Evolutionary conservation across 2,888 invertebrate genomes (phyloP).

Genomic region (Aphodius sticticus): DNA sequence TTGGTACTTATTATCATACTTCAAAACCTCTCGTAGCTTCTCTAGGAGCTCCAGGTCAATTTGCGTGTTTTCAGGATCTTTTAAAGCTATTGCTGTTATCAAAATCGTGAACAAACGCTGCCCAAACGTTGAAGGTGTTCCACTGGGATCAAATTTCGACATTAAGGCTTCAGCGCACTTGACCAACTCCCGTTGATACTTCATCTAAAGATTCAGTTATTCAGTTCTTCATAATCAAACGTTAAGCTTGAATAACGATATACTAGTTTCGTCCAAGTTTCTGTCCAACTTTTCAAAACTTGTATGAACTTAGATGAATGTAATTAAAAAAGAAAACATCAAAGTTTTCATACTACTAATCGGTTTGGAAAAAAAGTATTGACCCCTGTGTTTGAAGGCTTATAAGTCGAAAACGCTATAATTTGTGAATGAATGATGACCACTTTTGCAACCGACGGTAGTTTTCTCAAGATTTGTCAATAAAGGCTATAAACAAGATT

Average conservation of each 20-base stretch:
- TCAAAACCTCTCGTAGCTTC: conserved; percentile 60
- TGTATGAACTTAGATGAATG: too few relatives aligned
- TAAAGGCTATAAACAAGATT: too few relatives aligned
- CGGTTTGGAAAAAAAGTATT: too few relatives aligned
- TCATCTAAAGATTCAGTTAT: conserved; percentile 56
- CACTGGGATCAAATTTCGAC: conserved; percentile 56
- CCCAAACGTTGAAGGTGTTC: conserved; percentile 41
- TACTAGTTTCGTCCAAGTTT: too few relatives aligned
- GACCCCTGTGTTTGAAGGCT: too few relatives aligned
- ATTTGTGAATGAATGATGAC: too few relatives aligned
- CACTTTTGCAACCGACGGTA: too few relatives aligned
- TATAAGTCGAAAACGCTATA: too few relatives aligned
- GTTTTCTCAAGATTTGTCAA: too few relatives aligned
- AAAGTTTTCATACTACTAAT: too few relatives aligned
- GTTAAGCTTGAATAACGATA: too few relatives aligned
- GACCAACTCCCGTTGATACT: conserved; percentile 68
- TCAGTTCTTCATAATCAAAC: not conserved
- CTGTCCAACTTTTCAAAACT: not conserved
- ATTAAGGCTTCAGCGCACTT: conserved; percentile 65
- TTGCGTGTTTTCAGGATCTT: conserved; percentile 48
- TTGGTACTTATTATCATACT: conserved; percentile 59
- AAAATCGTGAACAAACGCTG: conserved; percentile 55
- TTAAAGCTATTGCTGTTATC: conserved; percentile 53
- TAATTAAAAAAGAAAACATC: too few relatives aligned
- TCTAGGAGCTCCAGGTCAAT: conserved; percentile 58